phyloP scores from a whole-genome alignment of 2,113 vertebrate genomes.

The Haliaeetus leucogaster region DNA sequence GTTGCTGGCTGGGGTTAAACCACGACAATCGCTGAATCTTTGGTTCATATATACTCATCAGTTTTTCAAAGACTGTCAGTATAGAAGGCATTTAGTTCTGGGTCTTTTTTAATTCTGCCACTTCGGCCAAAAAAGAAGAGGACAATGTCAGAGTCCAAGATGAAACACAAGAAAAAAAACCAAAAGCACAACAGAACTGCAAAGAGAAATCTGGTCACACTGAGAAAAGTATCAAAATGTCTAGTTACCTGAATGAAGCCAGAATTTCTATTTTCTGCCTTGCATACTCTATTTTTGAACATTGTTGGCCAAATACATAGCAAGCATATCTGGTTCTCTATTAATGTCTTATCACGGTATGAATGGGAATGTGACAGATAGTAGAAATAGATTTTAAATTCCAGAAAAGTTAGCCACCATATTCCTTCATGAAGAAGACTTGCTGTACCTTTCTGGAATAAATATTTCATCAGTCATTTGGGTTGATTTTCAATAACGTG shows the following conservation, averaged over 20 bases:
- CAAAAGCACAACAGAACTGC: not conserved
- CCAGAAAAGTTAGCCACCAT: not conserved
- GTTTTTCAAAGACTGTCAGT: not conserved
- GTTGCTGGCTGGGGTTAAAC: no score
- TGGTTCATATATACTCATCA: not conserved
- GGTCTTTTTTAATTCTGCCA: not conserved
- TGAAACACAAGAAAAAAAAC: not conserved
- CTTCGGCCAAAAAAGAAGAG: not conserved
- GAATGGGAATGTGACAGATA: not conserved
- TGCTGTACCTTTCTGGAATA: not conserved
- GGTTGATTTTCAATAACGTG: not conserved
- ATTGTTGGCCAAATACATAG: not conserved
- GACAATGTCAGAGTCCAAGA: not conserved
- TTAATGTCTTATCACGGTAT: not conserved
- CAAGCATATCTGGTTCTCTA: not conserved
- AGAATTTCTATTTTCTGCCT: not conserved
- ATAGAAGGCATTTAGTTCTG: not conserved
- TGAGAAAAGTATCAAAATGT: not conserved
- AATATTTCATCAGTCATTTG: not conserved
- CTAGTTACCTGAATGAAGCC: not conserved
- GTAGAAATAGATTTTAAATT: not conserved
- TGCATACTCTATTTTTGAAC: not conserved
- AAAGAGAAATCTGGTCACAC: not conserved
- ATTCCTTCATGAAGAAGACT: not conserved
- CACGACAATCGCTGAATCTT: not conserved